Percentiles rank a stretch among this genome's conserved stretches.
Conservation (phyloP, 2,888 invertebrate genomes). For the Xanthia togata region DNA sequence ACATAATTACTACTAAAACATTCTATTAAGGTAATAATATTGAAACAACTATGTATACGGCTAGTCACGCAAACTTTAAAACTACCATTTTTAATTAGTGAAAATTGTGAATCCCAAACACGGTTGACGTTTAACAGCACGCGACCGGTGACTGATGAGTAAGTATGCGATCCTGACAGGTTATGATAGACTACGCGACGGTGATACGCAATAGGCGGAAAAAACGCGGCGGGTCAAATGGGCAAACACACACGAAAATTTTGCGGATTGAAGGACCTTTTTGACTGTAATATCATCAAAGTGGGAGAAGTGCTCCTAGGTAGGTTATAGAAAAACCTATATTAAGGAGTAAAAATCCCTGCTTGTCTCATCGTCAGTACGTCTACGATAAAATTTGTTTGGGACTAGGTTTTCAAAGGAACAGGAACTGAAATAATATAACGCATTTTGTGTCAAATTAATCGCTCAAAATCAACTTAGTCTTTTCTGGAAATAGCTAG, state of each 20-base stretch:
- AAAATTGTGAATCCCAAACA: slow-evolving; percentile 68
- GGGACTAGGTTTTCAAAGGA: no score
- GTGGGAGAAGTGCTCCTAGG: neutral
- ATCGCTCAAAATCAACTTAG: neutral
- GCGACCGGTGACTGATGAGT: slow-evolving; percentile 71
- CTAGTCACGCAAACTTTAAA: slow-evolving; percentile 65
- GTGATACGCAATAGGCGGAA: neutral
- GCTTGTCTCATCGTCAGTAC: no score
- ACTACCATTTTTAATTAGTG: slow-evolving; percentile 70
- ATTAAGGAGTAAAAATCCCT: neutral
- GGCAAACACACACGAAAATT: neutral
- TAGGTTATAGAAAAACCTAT: neutral
- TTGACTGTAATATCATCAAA: neutral
- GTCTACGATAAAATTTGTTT: neutral
- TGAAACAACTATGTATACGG: slow-evolving; percentile 25
- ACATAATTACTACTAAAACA: slow-evolving; percentile 57
- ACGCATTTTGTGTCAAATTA: neutral
- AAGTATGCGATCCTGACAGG: slow-evolving; percentile 65
- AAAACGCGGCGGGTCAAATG: neutral
- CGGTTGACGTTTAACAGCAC: slow-evolving; percentile 66
- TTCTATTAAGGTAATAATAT: slow-evolving; percentile 58
- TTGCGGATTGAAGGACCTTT: neutral
- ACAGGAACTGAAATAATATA: neutral
- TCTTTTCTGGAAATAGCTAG: neutral
- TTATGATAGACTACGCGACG: slow-evolving; percentile 61